These are phyloP conservation scores for Gallinago undulata DNA, from an alignment of 2,113 vertebrate genomes.

Conservation along the genomic window DNA sequence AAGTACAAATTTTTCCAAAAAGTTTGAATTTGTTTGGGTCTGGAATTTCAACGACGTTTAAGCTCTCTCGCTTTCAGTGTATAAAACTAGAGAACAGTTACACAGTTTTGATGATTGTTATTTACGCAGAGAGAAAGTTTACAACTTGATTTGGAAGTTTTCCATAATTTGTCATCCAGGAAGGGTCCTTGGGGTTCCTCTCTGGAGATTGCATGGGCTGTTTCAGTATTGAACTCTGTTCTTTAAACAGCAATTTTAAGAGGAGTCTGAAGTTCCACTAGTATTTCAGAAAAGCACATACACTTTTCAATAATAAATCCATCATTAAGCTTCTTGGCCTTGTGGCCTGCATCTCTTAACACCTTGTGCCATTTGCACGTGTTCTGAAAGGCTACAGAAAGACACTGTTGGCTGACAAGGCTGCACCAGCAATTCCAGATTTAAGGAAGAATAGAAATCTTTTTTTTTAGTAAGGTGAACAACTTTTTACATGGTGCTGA, in stretches of 20 bases:
- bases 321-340: conserved; percentile 61
- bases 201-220: not conserved
- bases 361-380: conserved; percentile 23
- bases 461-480: not conserved
- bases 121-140: not conserved
- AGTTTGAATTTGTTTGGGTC: not conserved
- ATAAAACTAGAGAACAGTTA: not conserved
- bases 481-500: not conserved
- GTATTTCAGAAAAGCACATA: conserved; percentile 24
- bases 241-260: not conserved
- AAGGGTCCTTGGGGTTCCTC: not conserved
- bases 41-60: not conserved
- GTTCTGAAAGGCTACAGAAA: not conserved
- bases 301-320: conserved; percentile 66
- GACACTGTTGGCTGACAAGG: not conserved
- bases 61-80: not conserved
- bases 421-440: not conserved
- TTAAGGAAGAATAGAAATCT: not conserved
- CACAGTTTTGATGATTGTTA: not conserved
- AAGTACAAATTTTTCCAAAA: not conserved
- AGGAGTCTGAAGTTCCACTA: not conserved
- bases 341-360: conserved; percentile 65
- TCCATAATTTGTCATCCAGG: not conserved
- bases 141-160: conserved; percentile 2
- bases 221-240: not conserved